These are phyloP conservation scores for Epiblema foenella DNA, from an alignment of 2,888 invertebrate species.

Conservation along the genomic window DNA sequence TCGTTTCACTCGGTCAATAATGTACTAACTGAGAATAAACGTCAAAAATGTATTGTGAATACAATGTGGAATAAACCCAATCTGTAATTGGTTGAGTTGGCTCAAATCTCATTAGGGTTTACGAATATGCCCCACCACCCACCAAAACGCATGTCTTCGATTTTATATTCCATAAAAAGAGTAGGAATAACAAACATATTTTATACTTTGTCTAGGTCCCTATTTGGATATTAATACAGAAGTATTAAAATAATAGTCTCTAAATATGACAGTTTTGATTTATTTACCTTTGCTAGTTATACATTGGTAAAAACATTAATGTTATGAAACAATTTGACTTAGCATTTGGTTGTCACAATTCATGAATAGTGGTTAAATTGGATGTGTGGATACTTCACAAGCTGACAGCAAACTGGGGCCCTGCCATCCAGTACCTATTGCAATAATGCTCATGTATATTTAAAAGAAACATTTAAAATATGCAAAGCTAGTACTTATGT, in stretches of 20 bases:
- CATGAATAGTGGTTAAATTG: constrained; percentile 66
- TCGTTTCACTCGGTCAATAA: too few relatives aligned
- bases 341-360: constrained; percentile 80
- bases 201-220: background rate
- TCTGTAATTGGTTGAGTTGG: too few relatives aligned
- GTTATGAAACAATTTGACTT: constrained; percentile 83
- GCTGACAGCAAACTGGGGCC: constrained; percentile 53
- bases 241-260: constrained; percentile 31
- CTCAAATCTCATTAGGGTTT: too few relatives aligned
- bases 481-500: constrained; percentile 80
- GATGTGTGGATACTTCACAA: constrained; percentile 56
- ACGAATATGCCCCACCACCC: too few relatives aligned
- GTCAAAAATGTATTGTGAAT: too few relatives aligned
- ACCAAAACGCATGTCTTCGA: too few relatives aligned
- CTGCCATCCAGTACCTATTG: constrained; percentile 36
- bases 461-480: constrained; percentile 60
- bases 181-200: background rate
- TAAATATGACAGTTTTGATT: constrained; percentile 76
- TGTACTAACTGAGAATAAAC: too few relatives aligned
- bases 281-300: constrained; percentile 84
- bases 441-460: constrained; percentile 49
- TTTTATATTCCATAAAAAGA: too few relatives aligned
- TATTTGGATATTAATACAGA: background rate
- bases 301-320: constrained; percentile 84
- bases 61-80: too few relatives aligned